A percentile compares a stretch with the other conserved stretches of the same genome.
These are phyloP conservation scores for Lysandra bellargus DNA, from an alignment of 2,888 invertebrate species.

Conservation along the genomic window DNA sequence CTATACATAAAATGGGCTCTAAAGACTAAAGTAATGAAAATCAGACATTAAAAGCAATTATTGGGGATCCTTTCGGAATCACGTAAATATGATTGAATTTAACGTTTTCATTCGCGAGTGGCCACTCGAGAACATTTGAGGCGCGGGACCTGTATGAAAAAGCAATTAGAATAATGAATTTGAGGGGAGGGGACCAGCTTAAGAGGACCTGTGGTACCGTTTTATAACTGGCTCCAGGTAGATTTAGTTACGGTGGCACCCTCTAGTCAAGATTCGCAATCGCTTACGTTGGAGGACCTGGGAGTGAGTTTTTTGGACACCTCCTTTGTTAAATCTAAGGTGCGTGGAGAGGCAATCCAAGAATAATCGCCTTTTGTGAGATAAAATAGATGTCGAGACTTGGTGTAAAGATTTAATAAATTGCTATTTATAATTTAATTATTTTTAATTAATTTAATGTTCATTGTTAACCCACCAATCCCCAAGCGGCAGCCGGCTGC, in stretches of 20 bases:
- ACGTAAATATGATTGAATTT: conserved; percentile 72
- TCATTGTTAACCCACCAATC: too few relatives aligned
- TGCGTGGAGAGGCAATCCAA: conserved; percentile 20
- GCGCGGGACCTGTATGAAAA: conserved; percentile 65
- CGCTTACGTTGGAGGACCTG: conserved; percentile 62
- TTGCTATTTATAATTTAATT: too few relatives aligned
- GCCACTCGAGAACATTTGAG: conserved; percentile 57
- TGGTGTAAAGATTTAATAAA: background rate
- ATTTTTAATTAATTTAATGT: too few relatives aligned
- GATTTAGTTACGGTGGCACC: conserved; percentile 35
- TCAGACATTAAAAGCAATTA: conserved; percentile 46
- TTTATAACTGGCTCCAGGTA: conserved; percentile 19
- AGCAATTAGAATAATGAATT: conserved; percentile 74
- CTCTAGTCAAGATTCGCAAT: conserved; percentile 56
- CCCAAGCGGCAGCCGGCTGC: too few relatives aligned
- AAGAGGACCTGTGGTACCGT: conserved; percentile 32
- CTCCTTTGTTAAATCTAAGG: conserved; percentile 37
- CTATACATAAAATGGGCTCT: background rate
- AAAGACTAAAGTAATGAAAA: background rate
- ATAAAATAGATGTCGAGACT: background rate
- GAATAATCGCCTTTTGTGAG: background rate
- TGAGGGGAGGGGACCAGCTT: conserved; percentile 47
- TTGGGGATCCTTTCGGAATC: conserved; percentile 58
- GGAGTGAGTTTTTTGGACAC: conserved; percentile 49
- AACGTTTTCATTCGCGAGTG: conserved; percentile 62